These are phyloP conservation scores for Chaetops frenatus DNA, from an alignment of 2,113 vertebrate species.

Conservation along the genomic window DNA sequence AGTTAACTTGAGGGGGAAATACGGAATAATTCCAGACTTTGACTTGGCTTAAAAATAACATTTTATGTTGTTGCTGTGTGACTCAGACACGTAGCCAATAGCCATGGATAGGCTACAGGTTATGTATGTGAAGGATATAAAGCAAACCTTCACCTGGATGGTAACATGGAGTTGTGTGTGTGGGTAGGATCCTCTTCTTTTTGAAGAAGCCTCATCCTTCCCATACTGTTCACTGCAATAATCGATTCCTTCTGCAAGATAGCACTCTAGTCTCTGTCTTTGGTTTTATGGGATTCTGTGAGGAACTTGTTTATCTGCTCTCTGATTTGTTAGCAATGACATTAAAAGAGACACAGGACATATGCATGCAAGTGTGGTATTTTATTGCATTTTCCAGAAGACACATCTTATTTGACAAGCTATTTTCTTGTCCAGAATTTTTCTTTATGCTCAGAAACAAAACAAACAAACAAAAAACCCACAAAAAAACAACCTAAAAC, in stretches of 20 bases:
- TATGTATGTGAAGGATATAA: neutral
- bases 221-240: neutral
- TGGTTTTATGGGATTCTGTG: neutral
- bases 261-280: neutral
- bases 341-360: neutral
- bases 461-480: neutral
- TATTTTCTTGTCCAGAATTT: neutral
- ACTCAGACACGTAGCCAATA: neutral
- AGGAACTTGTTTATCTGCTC: neutral
- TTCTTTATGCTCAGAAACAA: neutral
- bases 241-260: neutral
- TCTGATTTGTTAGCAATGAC: neutral
- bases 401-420: neutral
- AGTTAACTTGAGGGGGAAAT: neutral
- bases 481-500: neutral
- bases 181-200: neutral
- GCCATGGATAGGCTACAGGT: neutral
- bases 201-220: neutral
- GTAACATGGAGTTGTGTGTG: neutral
- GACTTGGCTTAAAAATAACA: neutral
- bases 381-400: neutral
- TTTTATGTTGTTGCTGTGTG: neutral
- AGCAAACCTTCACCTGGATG: neutral
- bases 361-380: neutral
- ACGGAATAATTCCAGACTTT: neutral